Evolutionary conservation across 2,797 vertebrate species (phyloP).

Genomic region (Coregonus suidteri): DNA sequence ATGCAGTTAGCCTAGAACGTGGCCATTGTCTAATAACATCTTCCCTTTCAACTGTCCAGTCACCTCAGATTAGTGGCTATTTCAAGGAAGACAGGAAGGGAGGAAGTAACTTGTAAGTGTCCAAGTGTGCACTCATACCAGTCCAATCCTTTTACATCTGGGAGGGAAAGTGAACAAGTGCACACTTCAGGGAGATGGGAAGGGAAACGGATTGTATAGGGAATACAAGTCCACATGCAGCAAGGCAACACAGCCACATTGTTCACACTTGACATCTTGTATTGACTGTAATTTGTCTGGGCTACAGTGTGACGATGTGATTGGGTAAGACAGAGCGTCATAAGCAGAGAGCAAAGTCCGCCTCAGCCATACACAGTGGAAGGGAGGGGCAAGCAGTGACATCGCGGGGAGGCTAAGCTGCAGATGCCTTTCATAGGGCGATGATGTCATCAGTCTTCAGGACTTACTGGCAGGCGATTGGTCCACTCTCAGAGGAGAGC

Average conservation of each 20-base stretch:
- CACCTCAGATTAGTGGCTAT: conserved; percentile 26
- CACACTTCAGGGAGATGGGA: conserved; percentile 20
- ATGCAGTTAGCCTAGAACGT: background rate
- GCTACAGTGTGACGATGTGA: background rate
- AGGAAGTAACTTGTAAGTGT: conserved; percentile 10
- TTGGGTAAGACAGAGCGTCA: conserved; percentile 36
- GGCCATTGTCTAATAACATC: background rate
- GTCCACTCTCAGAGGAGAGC: conserved; percentile 67
- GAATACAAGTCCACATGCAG: conserved; percentile 66
- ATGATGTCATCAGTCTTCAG: conserved; percentile 63
- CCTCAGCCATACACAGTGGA: conserved; percentile 33
- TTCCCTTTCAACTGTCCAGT: background rate
- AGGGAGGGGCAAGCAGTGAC: conserved; percentile 56
- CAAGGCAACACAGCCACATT: conserved; percentile 56
- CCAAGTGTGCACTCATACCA: background rate
- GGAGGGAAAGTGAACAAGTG: conserved; percentile 50
- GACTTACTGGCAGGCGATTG: conserved; percentile 73
- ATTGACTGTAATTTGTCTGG: conserved; percentile 23
- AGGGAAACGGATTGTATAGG: conserved; percentile 30
- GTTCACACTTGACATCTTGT: conserved; percentile 11
- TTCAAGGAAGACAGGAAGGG: conserved; percentile 5
- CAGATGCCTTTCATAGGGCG: conserved; percentile 41
- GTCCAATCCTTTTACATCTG: conserved; percentile 13
- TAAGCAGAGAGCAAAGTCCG: conserved; percentile 57
- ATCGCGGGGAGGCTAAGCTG: conserved; percentile 43